Conservation (phyloP, 2,888 invertebrate species). For the Drosophila falleni region DNA sequence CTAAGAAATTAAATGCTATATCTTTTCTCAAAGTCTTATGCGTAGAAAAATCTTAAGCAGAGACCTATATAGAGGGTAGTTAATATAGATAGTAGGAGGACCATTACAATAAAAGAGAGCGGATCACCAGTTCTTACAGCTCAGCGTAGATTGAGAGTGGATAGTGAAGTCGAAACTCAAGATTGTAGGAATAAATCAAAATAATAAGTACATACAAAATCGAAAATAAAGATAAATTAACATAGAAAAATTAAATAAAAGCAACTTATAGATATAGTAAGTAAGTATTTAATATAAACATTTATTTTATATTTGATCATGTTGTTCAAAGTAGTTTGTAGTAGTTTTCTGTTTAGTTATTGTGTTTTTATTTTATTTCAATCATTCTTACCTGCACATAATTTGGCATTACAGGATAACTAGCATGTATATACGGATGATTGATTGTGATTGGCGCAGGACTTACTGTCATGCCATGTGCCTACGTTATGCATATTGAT, state of each 20-base stretch:
- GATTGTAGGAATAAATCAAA: slow-evolving; percentile 11
- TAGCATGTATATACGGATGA: slow-evolving; percentile 86
- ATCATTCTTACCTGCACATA: slow-evolving; percentile 85
- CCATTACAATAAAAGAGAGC: slow-evolving; percentile 41
- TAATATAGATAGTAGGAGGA: slow-evolving; percentile 25
- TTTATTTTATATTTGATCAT: slow-evolving; percentile 60
- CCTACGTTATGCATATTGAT: slow-evolving; percentile 77
- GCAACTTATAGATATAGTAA: slow-evolving; percentile 57
- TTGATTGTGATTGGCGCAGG: slow-evolving; percentile 86
- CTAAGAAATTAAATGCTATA: neutral
- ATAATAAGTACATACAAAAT: slow-evolving; percentile 28
- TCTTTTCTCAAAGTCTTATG: slow-evolving; percentile 7
- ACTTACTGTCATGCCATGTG: slow-evolving; percentile 86
- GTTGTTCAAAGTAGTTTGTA: slow-evolving; percentile 49
- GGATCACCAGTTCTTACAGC: slow-evolving; percentile 29
- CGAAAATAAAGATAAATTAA: slow-evolving; percentile 26
- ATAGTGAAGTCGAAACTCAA: slow-evolving; percentile 51
- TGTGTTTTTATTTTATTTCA: slow-evolving; percentile 35
- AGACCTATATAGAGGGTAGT: slow-evolving; percentile 14
- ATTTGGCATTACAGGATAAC: slow-evolving; percentile 86
- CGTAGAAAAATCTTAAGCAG: slow-evolving; percentile 12
- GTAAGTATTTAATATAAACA: slow-evolving; percentile 46
- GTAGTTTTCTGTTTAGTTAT: slow-evolving; percentile 36
- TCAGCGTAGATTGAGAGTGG: slow-evolving; percentile 31
- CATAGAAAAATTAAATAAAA: slow-evolving; percentile 51